Conservation (phyloP, 2,888 invertebrate genomes). For the Aporophyla nigra region DNA sequence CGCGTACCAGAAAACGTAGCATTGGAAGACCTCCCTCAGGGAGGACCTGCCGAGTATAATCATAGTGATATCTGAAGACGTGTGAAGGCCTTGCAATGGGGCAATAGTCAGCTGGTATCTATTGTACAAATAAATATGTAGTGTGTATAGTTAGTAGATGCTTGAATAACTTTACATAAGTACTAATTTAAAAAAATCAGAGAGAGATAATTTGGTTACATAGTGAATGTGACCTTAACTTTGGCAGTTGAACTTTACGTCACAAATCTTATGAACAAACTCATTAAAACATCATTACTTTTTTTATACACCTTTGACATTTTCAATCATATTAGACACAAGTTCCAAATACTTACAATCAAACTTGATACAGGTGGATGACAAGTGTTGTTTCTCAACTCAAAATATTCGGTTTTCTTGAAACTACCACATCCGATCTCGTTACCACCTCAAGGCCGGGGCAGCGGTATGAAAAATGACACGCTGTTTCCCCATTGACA, state of each 20-base stretch:
- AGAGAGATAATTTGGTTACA: not conserved
- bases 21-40: too few species aligned
- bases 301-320: not conserved
- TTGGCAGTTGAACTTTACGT: not conserved
- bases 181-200: not conserved
- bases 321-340: not conserved
- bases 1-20: too few species aligned
- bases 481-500: slow-evolving; percentile 77
- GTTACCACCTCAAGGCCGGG: not conserved
- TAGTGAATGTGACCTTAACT: not conserved
- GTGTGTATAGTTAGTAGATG: too few species aligned
- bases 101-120: not conserved
- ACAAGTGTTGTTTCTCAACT: not conserved
- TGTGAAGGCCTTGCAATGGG: not conserved
- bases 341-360: not conserved
- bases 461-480: slow-evolving; percentile 79
- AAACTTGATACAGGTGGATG: not conserved
- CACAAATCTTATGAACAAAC: not conserved
- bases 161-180: slow-evolving; percentile 1
- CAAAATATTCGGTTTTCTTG: not conserved
- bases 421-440: slow-evolving; percentile 51
- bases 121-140: not conserved
- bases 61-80: too few species aligned
- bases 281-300: not conserved
- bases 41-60: too few species aligned